Base-by-base conservation (phyloP, 2,113 vertebrate genomes). In the Anolis sagrei region DNA sequence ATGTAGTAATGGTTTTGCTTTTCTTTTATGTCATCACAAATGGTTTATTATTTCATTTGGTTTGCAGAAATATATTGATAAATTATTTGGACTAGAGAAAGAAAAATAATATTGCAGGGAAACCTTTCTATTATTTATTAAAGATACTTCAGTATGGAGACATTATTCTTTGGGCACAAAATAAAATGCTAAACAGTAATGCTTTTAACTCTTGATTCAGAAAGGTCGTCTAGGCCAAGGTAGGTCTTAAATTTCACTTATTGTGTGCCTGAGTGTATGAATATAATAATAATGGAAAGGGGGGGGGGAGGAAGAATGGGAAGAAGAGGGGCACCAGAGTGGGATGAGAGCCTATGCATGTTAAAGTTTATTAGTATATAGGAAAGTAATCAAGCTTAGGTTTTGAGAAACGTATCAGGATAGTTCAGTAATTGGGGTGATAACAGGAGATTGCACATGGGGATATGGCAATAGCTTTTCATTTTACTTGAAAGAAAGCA, bases 111-210 rank as follows among this genome's bases (percentile, higher is more conserved):
- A 84, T 90, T 90, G 84, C 80, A 86, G 54, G 27, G 25, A 79
- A 89, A 72, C 44, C 85, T 72, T 79, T 92, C 80, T 92, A 89
- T 91, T 94, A 51, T 89, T 93, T 86, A 82, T 91, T 92, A 1
- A 89, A 72, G 34, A 79, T 83, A 36, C 84, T 66, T 91, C 91
- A 86, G 88, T 93, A 70, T 83, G 86, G 58, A 78, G 90, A 58
- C 36, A 72, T 64, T 93, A 84, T 73, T 69, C 90, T 27, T 78
- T 51, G n/a, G 19, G 70, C 91, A 77, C 51, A 84, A 49, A 89
- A 72, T 32, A 4, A 90, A 87, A 90, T 93, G 89, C 81, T 14
- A 1, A 91, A 34, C 84, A 87, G 85, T 62, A 34, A 14, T 92
- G 39, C 58, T 76, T 92, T 94, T 89, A 95, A 90, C 88, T 91